Percentiles rank a stretch among this genome's conserved stretches.
Evolutionary conservation across 2,113 vertebrate genomes (phyloP).

Genomic region (Ictalurus punctatus): DNA sequence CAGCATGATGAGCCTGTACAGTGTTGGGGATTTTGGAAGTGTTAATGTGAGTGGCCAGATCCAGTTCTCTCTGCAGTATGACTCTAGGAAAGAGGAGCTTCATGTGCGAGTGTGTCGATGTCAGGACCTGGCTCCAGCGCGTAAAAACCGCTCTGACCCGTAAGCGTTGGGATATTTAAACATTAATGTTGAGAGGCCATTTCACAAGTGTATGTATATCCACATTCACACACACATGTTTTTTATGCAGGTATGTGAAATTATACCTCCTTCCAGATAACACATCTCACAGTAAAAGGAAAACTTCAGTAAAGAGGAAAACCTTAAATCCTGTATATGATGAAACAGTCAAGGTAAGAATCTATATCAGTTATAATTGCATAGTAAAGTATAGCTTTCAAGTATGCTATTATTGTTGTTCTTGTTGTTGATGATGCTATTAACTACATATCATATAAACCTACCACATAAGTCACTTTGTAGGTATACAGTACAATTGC

Average conservation of each 20-base stretch:
- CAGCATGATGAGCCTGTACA: slow-evolving; percentile 91
- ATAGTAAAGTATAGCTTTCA: background rate
- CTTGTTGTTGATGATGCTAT: background rate
- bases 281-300: slow-evolving; percentile 87
- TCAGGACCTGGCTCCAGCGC: slow-evolving; percentile 83
- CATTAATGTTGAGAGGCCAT: background rate
- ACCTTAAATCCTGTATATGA: slow-evolving; percentile 89
- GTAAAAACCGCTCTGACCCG: slow-evolving; percentile 86
- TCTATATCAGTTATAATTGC: background rate
- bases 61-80: slow-evolving; percentile 83
- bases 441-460: background rate
- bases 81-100: slow-evolving; percentile 78
- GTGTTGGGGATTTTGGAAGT: slow-evolving; percentile 79
- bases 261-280: slow-evolving; percentile 92
- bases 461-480: background rate
- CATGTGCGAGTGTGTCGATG: slow-evolving; percentile 82
- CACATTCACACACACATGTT: slow-evolving; percentile 14
- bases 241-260: slow-evolving; percentile 83
- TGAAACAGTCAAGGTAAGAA: slow-evolving; percentile 74
- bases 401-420: background rate
- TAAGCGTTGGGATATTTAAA: slow-evolving; percentile 69
- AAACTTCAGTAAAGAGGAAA: slow-evolving; percentile 87
- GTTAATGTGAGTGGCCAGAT: slow-evolving; percentile 84
- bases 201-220: background rate
- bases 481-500: background rate